These are phyloP conservation scores for Zosterops hypoxanthus DNA, from an alignment of 2,113 vertebrate genomes.

Conservation along the genomic window DNA sequence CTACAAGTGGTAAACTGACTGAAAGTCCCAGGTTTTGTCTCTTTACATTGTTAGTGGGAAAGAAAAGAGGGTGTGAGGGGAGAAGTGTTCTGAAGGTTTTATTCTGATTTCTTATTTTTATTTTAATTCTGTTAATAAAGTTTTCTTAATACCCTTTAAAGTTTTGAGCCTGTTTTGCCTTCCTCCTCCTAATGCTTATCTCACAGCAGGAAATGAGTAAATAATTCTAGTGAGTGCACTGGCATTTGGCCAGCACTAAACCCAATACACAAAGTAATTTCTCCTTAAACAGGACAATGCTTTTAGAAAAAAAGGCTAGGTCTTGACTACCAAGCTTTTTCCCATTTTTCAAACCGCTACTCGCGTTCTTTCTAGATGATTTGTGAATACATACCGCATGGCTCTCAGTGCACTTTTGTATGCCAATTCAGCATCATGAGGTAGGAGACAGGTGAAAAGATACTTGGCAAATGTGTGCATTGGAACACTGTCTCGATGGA, in stretches of 20 bases:
- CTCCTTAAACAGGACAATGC: neutral
- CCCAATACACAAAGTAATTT: neutral
- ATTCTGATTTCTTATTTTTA: neutral
- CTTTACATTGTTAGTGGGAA: neutral
- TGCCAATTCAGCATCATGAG: constrained; percentile 96
- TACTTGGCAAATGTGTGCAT: constrained; percentile 99
- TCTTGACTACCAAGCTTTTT: neutral
- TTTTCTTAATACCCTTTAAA: neutral
- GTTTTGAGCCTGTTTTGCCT: neutral
- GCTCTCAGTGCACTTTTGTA: constrained; percentile 98
- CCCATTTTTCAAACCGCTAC: neutral
- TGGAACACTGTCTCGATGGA: constrained; percentile 95
- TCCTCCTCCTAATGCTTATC: neutral
- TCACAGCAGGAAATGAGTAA: neutral
- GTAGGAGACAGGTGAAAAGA: constrained; percentile 97
- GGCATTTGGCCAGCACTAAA: neutral
- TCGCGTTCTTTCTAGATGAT: neutral
- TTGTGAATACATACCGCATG: constrained; percentile 87
- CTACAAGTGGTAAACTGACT: neutral
- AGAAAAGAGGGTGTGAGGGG: neutral
- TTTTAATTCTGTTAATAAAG: neutral
- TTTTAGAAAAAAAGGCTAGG: neutral
- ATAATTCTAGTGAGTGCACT: neutral
- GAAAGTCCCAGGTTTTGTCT: neutral
- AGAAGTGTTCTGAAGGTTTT: neutral